Evolutionary conservation across 2,797 vertebrate genomes (phyloP).

Genomic region (Pterois miles): DNA sequence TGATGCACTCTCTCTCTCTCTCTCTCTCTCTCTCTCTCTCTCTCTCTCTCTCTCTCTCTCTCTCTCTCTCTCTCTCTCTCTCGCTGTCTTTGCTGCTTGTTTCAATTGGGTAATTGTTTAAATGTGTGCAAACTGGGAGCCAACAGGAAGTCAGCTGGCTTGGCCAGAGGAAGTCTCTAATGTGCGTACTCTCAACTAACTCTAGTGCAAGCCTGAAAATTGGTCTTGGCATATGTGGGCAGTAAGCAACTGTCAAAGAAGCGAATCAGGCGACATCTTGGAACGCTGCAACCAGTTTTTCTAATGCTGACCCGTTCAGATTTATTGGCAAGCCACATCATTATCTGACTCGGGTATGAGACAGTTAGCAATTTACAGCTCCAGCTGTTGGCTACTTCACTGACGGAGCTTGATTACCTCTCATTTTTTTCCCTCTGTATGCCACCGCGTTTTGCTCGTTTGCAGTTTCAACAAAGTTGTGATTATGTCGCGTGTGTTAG

Average conservation of each 20-base stretch:
- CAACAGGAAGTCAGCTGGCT: conserved; percentile 6
- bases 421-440: background rate
- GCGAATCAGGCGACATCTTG: background rate
- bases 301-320: conserved; percentile 1
- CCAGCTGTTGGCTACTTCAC: conserved; percentile 19
- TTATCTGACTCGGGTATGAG: conserved; percentile 4
- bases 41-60: no score
- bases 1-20: background rate
- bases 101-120: background rate
- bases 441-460: background rate
- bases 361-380: conserved; percentile 17
- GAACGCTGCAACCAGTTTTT: background rate
- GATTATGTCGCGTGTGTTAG: conserved; percentile 3
- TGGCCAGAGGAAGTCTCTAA: background rate
- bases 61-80: background rate
- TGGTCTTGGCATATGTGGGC: background rate
- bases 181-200: background rate
- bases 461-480: conserved; percentile 9
- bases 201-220: background rate
- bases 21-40: background rate
- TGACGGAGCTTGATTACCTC: background rate
- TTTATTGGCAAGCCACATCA: conserved; percentile 1
- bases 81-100: background rate
- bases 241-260: background rate
- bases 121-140: background rate